Conservation (phyloP, 2,888 invertebrate species). For the Nebria salina region DNA sequence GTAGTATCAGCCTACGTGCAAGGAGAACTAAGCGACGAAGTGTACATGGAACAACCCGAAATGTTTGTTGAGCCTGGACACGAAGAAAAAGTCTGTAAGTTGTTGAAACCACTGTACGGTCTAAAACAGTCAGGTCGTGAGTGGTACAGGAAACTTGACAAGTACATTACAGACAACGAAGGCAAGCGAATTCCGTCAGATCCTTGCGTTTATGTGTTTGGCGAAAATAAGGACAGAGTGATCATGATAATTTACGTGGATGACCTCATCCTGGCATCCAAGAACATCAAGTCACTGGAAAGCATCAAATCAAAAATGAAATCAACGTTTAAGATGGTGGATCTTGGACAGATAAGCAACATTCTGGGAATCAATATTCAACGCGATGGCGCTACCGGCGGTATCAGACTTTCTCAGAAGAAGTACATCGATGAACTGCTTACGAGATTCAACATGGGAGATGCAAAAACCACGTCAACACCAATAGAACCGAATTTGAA, state of each 20-base stretch:
- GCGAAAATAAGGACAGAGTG: constrained; percentile 20
- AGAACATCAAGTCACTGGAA: constrained; percentile 42
- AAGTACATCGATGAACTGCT: constrained; percentile 48
- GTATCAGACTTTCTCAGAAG: constrained; percentile 47
- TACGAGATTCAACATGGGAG: constrained; percentile 44
- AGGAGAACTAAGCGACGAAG: constrained; percentile 48
- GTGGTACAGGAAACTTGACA: too few relatives aligned
- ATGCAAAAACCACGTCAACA: constrained; percentile 42
- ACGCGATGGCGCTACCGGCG: constrained; percentile 46
- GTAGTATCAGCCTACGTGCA: constrained; percentile 49
- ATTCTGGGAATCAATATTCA: constrained; percentile 48
- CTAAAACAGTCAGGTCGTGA: too few relatives aligned
- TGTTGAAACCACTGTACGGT: too few relatives aligned
- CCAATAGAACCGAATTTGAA: constrained; percentile 49
- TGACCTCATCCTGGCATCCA: constrained; percentile 48
- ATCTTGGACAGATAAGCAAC: constrained; percentile 44
- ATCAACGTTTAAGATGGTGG: constrained; percentile 48
- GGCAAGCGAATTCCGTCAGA: constrained; percentile 38
- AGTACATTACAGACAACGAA: not conserved
- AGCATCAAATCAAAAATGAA: constrained; percentile 45
- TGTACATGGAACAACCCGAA: constrained; percentile 49
- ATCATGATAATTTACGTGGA: constrained; percentile 48
- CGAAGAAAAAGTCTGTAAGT: too few relatives aligned
- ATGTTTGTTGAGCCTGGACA: constrained; percentile 32
- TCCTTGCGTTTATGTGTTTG: constrained; percentile 48